Percentiles rank a stretch among this genome's conserved stretches.
These are phyloP conservation scores for Rousettus madagascariensis DNA, from an alignment of 2,797 vertebrate species.

Conservation along the genomic window DNA sequence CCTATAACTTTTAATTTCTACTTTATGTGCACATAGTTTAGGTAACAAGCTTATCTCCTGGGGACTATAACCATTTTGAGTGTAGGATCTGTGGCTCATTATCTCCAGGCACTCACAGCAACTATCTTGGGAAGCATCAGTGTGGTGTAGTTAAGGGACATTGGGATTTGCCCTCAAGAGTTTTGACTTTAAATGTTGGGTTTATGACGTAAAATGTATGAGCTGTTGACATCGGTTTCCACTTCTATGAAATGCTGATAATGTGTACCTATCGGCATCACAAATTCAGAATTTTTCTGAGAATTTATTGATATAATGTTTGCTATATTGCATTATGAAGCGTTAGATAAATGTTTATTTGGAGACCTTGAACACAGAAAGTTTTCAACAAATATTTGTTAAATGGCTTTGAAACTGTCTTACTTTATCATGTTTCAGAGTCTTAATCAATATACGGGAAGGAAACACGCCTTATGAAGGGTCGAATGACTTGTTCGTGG, in stretches of 20 bases:
- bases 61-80: not conserved
- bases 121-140: not conserved
- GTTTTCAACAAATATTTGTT: not conserved
- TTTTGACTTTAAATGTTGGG: not conserved
- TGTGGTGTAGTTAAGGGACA: not conserved
- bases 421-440: not conserved
- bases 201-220: not conserved
- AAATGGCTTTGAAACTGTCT: not conserved
- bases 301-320: not conserved
- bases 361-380: not conserved
- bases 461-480: not conserved
- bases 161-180: not conserved
- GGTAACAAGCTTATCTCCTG: not conserved
- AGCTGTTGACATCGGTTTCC: not conserved
- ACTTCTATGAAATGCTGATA: not conserved
- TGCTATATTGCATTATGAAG: not conserved
- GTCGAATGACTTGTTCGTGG: not conserved
- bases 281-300: not conserved
- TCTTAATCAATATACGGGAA: not conserved
- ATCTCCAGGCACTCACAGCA: not conserved
- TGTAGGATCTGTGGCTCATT: not conserved
- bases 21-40: not conserved
- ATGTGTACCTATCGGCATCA: not conserved
- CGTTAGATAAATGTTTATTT: not conserved
- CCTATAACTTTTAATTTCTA: not conserved